Evolutionary conservation across 2,797 vertebrate genomes (phyloP).

Genomic region (Crocidura indochinensis): DNA sequence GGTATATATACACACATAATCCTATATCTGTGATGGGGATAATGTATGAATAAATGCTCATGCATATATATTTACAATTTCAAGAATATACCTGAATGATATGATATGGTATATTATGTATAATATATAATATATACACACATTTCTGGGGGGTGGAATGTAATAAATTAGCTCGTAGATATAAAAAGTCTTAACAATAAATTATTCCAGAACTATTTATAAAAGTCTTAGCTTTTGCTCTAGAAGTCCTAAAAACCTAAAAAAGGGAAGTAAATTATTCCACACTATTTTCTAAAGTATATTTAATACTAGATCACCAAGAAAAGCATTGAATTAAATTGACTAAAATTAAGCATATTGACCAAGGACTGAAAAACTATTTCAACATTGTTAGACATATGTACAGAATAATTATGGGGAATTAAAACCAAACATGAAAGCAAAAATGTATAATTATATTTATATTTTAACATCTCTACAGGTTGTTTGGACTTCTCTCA

Average conservation of each 20-base stretch:
- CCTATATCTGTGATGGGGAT: background rate
- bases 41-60: background rate
- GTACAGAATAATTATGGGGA: background rate
- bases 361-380: background rate
- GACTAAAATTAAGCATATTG: background rate
- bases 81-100: background rate
- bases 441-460: background rate
- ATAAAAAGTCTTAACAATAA: background rate
- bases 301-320: background rate
- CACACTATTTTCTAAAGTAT: background rate
- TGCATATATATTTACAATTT: background rate
- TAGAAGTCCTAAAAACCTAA: background rate
- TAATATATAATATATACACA: background rate
- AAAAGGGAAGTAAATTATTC: background rate
- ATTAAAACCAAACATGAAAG: conserved; percentile 6
- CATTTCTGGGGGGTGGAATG: background rate
- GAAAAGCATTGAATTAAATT: background rate
- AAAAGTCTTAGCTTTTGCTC: background rate
- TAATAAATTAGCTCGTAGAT: background rate
- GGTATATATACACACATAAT: background rate
- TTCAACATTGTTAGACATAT: background rate
- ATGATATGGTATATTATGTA: background rate
- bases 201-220: background rate
- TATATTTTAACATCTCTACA: background rate
- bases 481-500: background rate